phyloP scores from a whole-genome alignment of 2,888 invertebrate species.

The Clivina fossor region DNA sequence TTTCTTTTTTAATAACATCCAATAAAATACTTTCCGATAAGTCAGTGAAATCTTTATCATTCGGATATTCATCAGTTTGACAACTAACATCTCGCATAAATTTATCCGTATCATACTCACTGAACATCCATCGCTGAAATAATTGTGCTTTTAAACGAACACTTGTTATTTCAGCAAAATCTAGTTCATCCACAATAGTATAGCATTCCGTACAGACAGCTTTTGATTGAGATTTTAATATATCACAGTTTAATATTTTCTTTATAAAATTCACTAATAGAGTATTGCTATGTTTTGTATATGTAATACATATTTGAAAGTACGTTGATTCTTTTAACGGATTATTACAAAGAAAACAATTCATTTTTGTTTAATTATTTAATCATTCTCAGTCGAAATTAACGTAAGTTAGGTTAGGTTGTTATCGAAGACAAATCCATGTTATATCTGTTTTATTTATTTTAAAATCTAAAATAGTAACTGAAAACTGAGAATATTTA shows the following conservation, averaged over 20 bases:
- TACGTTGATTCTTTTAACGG: constrained; percentile 9
- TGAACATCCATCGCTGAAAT: constrained; percentile 33
- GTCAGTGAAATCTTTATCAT: constrained; percentile 15
- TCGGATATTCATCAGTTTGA: constrained; percentile 35
- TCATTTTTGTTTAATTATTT: constrained; percentile 23
- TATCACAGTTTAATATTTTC: constrained; percentile 34
- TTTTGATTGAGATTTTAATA: constrained; percentile 27
- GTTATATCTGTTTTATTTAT: background rate
- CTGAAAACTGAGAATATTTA: background rate
- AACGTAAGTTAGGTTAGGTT: constrained; percentile 11
- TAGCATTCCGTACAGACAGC: constrained; percentile 40
- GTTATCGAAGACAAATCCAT: too few species aligned
- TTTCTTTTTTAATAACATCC: constrained; percentile 31
- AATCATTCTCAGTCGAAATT: too few species aligned
- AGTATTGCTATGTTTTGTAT: constrained; percentile 39
- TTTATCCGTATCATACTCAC: constrained; percentile 27
- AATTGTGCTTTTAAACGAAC: constrained; percentile 36
- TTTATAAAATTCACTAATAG: constrained; percentile 38
- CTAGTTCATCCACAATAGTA: constrained; percentile 39
- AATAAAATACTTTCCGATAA: constrained; percentile 15
- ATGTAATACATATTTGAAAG: constrained; percentile 36
- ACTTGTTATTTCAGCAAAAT: constrained; percentile 38
- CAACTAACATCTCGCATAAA: constrained; percentile 36
- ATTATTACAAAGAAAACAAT: constrained; percentile 26
- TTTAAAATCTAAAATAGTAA: background rate